Evolutionary conservation across 2,797 vertebrate species (phyloP).

Genomic region (Brachyalestes nurse): DNA sequence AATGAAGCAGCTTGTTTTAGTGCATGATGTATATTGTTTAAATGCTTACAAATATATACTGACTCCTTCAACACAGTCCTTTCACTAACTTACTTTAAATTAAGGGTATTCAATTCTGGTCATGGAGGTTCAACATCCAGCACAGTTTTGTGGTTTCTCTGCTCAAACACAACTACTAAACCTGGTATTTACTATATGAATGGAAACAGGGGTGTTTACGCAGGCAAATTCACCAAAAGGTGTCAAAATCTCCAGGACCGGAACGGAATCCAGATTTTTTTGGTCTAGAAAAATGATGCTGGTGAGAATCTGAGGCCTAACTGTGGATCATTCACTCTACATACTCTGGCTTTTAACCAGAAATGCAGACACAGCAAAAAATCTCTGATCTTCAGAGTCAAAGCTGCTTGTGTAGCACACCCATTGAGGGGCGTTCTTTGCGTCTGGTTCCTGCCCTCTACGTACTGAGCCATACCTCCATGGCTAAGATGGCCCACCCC

Average conservation of each 20-base stretch:
- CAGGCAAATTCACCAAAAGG: neutral
- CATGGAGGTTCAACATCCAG: neutral
- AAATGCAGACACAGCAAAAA: slow-evolving; percentile 53
- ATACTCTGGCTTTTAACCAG: slow-evolving; percentile 53
- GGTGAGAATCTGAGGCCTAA: slow-evolving; percentile 42
- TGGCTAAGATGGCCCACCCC: slow-evolving; percentile 49
- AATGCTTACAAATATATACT: neutral
- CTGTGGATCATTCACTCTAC: slow-evolving; percentile 67
- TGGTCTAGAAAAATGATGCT: neutral
- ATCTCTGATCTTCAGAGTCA: slow-evolving; percentile 63
- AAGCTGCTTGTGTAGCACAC: slow-evolving; percentile 65
- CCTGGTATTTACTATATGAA: neutral
- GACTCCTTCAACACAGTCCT: too few relatives aligned
- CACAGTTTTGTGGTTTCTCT: neutral
- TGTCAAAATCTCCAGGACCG: neutral
- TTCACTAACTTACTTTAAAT: too few relatives aligned
- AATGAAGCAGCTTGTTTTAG: neutral
- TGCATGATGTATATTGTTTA: neutral
- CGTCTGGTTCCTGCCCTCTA: slow-evolving; percentile 57
- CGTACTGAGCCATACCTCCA: slow-evolving; percentile 57
- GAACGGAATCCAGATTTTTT: neutral
- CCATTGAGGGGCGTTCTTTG: slow-evolving; percentile 60
- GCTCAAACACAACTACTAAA: neutral
- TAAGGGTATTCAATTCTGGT: too few relatives aligned
- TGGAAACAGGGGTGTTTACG: neutral